Percentiles rank a stretch among this genome's conserved stretches.
phyloP scores from a whole-genome alignment of 1,140 invertebrate species.

The Papilio dardanus region DNA sequence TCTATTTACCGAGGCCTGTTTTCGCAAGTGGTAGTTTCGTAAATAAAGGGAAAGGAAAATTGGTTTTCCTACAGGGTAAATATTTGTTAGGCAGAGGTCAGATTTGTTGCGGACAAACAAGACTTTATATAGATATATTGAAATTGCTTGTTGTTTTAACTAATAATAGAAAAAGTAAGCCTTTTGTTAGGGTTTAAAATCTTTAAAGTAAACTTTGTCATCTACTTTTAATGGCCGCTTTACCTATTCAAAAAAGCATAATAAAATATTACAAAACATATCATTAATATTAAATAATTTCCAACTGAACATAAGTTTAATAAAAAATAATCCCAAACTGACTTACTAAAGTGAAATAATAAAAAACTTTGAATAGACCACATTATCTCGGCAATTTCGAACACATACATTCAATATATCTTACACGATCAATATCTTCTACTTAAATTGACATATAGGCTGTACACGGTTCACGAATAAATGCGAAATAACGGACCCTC shows the following conservation, averaged over 20 bases:
- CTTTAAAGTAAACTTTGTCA: too few relatives aligned
- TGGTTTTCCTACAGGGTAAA: constrained; percentile 25
- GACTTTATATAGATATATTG: background rate
- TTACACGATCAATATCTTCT: background rate
- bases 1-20: background rate
- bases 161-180: background rate
- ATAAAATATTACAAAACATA: too few relatives aligned
- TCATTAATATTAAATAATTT: too few relatives aligned
- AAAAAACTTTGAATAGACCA: background rate
- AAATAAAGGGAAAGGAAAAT: constrained; percentile 28
- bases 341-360: too few relatives aligned
- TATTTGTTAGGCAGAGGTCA: constrained; percentile 22
- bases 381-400: background rate
- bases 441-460: constrained; percentile 12
- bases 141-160: background rate
- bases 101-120: constrained; percentile 31
- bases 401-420: background rate
- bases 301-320: too few relatives aligned
- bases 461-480: background rate
- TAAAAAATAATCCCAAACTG: too few relatives aligned
- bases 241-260: too few relatives aligned
- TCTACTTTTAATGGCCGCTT: too few relatives aligned
- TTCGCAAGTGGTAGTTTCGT: constrained; percentile 15
- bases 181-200: too few relatives aligned
- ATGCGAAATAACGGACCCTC: background rate